A percentile compares a stretch with the other conserved stretches of the same genome.
These are phyloP conservation scores for Drosophila gunungcola DNA, from an alignment of 1,140 invertebrate species.

Conservation along the genomic window DNA sequence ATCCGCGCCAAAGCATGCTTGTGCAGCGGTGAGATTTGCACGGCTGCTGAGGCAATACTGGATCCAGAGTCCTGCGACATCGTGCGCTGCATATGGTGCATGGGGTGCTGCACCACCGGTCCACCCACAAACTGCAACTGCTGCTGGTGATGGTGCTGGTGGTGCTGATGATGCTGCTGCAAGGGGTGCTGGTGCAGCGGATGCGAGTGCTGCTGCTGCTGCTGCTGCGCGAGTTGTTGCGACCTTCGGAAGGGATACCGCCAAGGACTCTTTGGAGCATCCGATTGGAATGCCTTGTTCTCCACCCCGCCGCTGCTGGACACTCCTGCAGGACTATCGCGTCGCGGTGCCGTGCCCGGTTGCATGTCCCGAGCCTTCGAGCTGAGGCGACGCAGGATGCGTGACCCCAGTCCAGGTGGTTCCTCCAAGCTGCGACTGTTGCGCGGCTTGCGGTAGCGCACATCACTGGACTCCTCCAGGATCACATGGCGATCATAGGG, in stretches of 20 bases:
- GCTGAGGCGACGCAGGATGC: conserved; percentile 88
- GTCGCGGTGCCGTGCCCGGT: conserved; percentile 27
- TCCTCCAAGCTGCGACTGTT: conserved; percentile 88
- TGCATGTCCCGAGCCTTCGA: conserved; percentile 86
- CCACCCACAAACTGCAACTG: conserved; percentile 71
- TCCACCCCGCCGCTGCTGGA: conserved; percentile 84
- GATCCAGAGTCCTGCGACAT: conserved; percentile 85
- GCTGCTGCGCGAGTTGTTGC: conserved; percentile 53
- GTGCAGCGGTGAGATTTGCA: conserved; percentile 80
- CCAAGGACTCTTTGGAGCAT: conserved; percentile 87
- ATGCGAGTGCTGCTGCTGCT: conserved; percentile 13
- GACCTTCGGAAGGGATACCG: conserved; percentile 85
- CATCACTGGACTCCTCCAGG: conserved; percentile 94
- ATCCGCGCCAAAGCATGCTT: conserved; percentile 80
- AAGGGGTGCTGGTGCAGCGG: conserved; percentile 37
- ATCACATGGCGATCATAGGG: conserved; percentile 96
- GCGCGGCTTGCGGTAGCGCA: conserved; percentile 87
- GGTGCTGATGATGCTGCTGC: conserved; percentile 46
- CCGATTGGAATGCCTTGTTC: conserved; percentile 87
- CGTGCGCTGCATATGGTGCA: conserved; percentile 76
- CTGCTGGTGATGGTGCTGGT: conserved; percentile 69
- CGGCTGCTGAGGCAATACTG: conserved; percentile 83
- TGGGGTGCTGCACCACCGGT: conserved; percentile 59
- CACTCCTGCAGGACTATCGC: conserved; percentile 69
- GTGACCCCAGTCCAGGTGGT: conserved; percentile 86